phyloP scores from a whole-genome alignment of 2,888 invertebrate species.

The Clostera curtula region DNA sequence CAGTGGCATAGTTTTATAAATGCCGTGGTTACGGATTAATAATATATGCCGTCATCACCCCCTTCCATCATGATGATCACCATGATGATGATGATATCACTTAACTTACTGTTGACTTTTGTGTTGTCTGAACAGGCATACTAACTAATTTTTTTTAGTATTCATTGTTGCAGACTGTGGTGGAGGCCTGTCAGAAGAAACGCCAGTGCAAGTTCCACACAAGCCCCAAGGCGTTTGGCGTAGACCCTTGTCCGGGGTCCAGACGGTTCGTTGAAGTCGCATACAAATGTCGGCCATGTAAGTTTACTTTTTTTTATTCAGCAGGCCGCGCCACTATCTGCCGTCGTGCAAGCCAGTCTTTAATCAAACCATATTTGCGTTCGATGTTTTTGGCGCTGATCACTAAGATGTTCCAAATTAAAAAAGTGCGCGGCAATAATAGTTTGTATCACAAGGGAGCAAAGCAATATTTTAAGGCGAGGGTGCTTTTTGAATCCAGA shows the following conservation, averaged over 20 bases:
- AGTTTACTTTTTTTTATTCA: slow-evolving; percentile 56
- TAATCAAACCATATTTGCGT: no score
- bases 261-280: slow-evolving; percentile 96
- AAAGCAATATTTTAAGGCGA: no score
- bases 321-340: background rate
- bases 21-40: no score
- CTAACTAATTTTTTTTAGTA: slow-evolving; percentile 78
- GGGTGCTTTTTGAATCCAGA: no score
- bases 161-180: slow-evolving; percentile 94
- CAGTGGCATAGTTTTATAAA: no score
- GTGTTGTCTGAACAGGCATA: slow-evolving; percentile 39
- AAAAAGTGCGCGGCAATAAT: no score
- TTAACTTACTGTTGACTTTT: slow-evolving; percentile 3
- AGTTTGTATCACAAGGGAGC: no score
- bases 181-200: slow-evolving; percentile 95
- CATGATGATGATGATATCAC: no score
- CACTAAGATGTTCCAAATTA: no score
- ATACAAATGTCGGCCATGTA: slow-evolving; percentile 97
- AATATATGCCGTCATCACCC: no score
- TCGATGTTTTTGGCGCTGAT: no score
- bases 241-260: slow-evolving; percentile 94
- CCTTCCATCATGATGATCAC: no score
- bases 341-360: background rate
- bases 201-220: slow-evolving; percentile 93
- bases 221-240: slow-evolving; percentile 89